phyloP scores from a whole-genome alignment of 2,888 invertebrate species.

The Dryobota labecula region DNA sequence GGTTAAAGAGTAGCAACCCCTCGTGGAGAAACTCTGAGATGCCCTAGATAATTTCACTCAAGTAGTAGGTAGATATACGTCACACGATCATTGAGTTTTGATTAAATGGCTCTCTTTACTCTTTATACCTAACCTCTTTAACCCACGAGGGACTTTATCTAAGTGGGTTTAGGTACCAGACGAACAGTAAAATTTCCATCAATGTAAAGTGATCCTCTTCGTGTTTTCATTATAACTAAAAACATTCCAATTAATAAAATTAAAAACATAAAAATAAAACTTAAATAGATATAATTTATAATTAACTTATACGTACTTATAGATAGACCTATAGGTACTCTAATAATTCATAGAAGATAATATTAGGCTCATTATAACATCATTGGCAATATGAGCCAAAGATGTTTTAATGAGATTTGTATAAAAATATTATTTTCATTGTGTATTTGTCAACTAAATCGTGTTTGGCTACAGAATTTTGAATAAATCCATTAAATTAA shows the following conservation, averaged over 20 bases:
- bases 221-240: neutral
- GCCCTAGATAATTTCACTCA: too few relatives aligned
- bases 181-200: constrained; percentile 14
- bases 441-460: neutral
- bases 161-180: constrained; percentile 18
- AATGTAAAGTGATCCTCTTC: constrained; percentile 25
- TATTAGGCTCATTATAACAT: neutral
- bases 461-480: neutral
- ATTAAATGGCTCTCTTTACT: constrained; percentile 42
- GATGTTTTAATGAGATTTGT: neutral
- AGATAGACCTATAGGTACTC: too few relatives aligned
- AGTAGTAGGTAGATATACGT: neutral
- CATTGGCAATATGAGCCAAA: neutral
- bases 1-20: too few relatives aligned
- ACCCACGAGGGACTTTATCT: constrained; percentile 10
- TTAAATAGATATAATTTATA: too few relatives aligned
- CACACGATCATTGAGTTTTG: constrained; percentile 32
- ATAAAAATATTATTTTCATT: too few relatives aligned
- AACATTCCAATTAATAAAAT: too few relatives aligned
- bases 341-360: neutral
- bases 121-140: too few relatives aligned
- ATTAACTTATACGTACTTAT: too few relatives aligned
- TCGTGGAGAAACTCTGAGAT: too few relatives aligned
- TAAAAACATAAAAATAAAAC: too few relatives aligned
- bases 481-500: neutral